phyloP scores from a whole-genome alignment of 1,140 invertebrate genomes.

The Eumaeus atala region DNA sequence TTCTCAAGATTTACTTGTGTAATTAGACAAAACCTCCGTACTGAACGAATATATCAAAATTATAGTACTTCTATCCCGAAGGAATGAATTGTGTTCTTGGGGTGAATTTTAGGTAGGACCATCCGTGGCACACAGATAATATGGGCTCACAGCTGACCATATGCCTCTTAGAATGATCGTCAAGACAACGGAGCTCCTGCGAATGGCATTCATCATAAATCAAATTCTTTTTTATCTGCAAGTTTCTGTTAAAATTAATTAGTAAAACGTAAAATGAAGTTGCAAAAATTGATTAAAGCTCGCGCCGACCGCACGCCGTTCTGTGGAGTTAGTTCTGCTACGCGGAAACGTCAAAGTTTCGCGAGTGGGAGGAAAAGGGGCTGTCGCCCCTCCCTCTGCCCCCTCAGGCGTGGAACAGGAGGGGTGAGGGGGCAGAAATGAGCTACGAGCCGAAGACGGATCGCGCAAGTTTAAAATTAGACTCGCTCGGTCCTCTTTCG shows the following conservation, averaged over 20 bases:
- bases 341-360: conserved; percentile 61
- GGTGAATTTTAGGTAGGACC: no score
- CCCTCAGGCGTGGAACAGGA: conserved; percentile 18
- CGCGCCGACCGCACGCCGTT: conserved; percentile 42
- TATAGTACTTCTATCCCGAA: no score
- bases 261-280: conserved; percentile 49
- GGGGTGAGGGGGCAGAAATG: conserved; percentile 46
- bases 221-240: not conserved
- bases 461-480: conserved; percentile 54
- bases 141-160: no score
- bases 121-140: no score
- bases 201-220: not conserved
- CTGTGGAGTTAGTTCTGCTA: conserved; percentile 43
- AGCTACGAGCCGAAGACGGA: conserved; percentile 51
- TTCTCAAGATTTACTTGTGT: no score
- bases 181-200: not conserved
- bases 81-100: no score
- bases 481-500: conserved; percentile 27
- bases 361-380: conserved; percentile 22
- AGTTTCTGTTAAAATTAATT: conserved; percentile 36
- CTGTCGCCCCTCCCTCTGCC: conserved; percentile 19
- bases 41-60: no score
- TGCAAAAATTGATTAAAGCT: conserved; percentile 68
- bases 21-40: no score
- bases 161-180: no score